A percentile compares a stretch with the other conserved stretches of the same genome.
These are phyloP conservation scores for Monochamus alternatus DNA, from an alignment of 2,888 invertebrate species.

Conservation along the genomic window DNA sequence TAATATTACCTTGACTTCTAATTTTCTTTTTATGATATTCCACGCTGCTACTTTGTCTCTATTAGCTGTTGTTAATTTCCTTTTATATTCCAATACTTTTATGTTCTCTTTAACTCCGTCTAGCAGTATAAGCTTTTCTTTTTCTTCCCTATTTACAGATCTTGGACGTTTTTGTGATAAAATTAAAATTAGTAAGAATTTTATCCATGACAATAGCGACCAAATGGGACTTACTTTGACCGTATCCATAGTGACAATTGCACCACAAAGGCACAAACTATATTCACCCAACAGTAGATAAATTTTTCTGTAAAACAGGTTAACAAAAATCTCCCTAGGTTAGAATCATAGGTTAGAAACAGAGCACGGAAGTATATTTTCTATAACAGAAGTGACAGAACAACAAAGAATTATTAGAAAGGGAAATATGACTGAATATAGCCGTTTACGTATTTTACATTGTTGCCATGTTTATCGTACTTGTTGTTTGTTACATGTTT, in stretches of 20 bases:
- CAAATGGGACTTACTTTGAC: too few relatives aligned
- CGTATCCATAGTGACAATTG: too few relatives aligned
- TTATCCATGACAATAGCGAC: too few relatives aligned
- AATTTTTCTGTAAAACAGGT: too few relatives aligned
- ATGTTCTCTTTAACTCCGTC: not conserved
- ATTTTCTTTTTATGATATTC: not conserved
- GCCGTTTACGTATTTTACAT: slow-evolving; percentile 2
- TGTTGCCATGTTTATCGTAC: slow-evolving; percentile 4
- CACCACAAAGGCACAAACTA: too few relatives aligned
- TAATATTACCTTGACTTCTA: not conserved
- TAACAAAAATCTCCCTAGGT: not conserved
- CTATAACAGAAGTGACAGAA: not conserved
- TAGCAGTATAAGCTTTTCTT: not conserved
- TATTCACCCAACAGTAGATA: too few relatives aligned
- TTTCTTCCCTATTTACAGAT: not conserved
- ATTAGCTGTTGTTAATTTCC: not conserved
- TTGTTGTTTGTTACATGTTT: slow-evolving; percentile 4
- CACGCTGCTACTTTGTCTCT: not conserved
- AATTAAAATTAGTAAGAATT: too few relatives aligned
- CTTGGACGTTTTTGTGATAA: not conserved
- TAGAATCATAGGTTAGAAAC: not conserved
- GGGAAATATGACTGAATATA: not conserved
- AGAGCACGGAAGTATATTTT: not conserved
- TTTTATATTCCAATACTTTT: not conserved
- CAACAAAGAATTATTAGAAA: not conserved